Conservation (phyloP, 2,888 invertebrate species). For the Cactoblastis cactorum region DNA sequence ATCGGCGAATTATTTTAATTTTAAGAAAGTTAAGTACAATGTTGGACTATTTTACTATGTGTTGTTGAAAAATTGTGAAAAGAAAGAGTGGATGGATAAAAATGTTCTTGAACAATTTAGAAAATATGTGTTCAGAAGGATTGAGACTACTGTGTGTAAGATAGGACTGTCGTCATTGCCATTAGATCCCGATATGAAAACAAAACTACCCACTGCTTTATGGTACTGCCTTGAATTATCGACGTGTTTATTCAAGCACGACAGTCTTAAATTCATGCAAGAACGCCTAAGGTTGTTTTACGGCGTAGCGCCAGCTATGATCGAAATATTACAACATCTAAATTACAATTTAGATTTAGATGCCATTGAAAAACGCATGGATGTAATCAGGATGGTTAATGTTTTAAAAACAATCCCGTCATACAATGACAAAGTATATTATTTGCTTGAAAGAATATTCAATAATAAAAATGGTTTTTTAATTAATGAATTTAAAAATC, state of each 20-base stretch:
- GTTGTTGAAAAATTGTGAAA: slow-evolving; percentile 43
- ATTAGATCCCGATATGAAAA: slow-evolving; percentile 33
- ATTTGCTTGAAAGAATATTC: slow-evolving; percentile 33
- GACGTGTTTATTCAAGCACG: slow-evolving; percentile 36
- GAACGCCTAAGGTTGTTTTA: slow-evolving; percentile 36
- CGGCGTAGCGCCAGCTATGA: slow-evolving; percentile 32
- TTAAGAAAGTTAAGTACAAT: slow-evolving; percentile 39
- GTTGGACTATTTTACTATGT: slow-evolving; percentile 41
- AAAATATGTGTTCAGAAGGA: slow-evolving; percentile 36
- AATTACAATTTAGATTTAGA: slow-evolving; percentile 33
- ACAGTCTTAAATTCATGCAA: slow-evolving; percentile 27
- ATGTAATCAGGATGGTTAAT: slow-evolving; percentile 33
- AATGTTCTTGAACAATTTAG: slow-evolving; percentile 40
- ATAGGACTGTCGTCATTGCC: slow-evolving; percentile 41
- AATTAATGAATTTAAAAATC: slow-evolving; percentile 33
- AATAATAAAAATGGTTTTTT: slow-evolving; percentile 34
- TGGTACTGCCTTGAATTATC: slow-evolving; percentile 45
- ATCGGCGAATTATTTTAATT: slow-evolving; percentile 42
- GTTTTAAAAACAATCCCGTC: slow-evolving; percentile 32
- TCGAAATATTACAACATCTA: slow-evolving; percentile 35
- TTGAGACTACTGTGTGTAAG: slow-evolving; percentile 33
- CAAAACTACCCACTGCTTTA: slow-evolving; percentile 34
- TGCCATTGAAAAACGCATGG: slow-evolving; percentile 29
- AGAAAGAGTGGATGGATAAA: slow-evolving; percentile 45
- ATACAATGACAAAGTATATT: slow-evolving; percentile 29